Evolutionary conservation across 2,888 invertebrate genomes (phyloP), one percentile per base, ranked within the genome.

Genomic region (Clistopyga incitator): DNA sequence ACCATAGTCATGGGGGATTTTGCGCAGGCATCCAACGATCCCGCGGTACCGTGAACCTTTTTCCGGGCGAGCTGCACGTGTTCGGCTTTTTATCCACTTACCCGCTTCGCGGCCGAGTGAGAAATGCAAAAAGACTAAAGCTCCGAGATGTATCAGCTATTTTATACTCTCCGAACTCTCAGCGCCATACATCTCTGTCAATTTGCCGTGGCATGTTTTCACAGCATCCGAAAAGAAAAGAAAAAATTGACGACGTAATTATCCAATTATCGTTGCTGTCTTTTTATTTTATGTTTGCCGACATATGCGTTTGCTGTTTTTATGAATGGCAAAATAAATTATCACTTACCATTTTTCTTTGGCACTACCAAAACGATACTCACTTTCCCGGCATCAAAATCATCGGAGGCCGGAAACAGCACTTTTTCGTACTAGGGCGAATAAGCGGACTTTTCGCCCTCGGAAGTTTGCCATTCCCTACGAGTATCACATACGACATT

Each of bases 81-180:
- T 18, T n/a, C 50, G 18, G 50, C 50, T 50, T n/a, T 50, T 50
- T 50, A 50, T 50, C 50, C 8, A 50, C n/a, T 50, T n/a, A 18
- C 50, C 6, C 8, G 2, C 6, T 15, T 50, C 4, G 18, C 50
- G n/a, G 18, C 50, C 6, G n/a, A 50, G 50, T 18, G 18, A 15
- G 6, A 50, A 50, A 50, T 50, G n/a, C 50, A 50, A 15, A 18
- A 50, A n/a, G 18, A 6, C 64, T 38, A 47, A 23, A n/a, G 25
- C 29, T 74, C 29, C 20, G 15, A 38, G 50, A 54, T 54, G 29
- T 29, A 65, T 42, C 67, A 56, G 25, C n/a, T 42, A 25, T 76
- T 65, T 67, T 76, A 56, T 56, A 52, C 50, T 29, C 34, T 67
- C 45, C 67, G 56, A 76, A 67, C 56, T 15, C 67, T 29, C n/a